Conservation (phyloP, 2,113 vertebrate genomes). For the Eurystomus gularis region DNA sequence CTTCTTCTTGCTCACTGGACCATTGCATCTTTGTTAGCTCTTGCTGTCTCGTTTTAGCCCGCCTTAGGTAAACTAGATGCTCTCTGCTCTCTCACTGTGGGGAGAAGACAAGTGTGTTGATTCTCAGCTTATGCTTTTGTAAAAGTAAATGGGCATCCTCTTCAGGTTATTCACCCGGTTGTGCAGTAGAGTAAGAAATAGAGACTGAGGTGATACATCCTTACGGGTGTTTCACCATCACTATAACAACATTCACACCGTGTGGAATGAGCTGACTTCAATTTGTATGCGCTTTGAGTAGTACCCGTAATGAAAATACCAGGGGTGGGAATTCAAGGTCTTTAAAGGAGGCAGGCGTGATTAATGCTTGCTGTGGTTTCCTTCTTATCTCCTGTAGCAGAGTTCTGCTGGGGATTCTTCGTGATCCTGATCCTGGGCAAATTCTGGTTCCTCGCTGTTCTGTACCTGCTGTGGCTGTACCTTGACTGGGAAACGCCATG, state of each 20-base stretch:
- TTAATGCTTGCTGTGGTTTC: neutral
- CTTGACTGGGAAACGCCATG: conserved; percentile 86
- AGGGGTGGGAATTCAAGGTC: neutral
- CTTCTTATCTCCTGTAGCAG: conserved; percentile 69
- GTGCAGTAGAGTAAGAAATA: neutral
- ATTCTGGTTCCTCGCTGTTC: conserved; percentile 83
- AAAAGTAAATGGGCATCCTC: neutral
- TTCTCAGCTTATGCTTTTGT: neutral
- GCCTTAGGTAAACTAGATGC: neutral
- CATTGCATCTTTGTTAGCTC: too few relatives aligned
- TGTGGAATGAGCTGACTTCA: neutral
- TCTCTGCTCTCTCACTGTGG: neutral
- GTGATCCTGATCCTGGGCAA: conserved; percentile 80
- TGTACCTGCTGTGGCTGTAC: conserved; percentile 90
- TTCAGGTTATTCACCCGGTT: neutral
- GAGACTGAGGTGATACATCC: neutral
- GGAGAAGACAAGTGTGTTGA: neutral
- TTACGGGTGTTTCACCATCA: neutral
- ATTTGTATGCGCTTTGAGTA: neutral
- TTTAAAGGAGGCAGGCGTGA: neutral
- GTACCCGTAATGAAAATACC: neutral
- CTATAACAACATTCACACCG: neutral
- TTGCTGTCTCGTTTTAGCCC: too few relatives aligned
- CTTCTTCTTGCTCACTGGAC: too few relatives aligned
- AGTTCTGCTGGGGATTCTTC: conserved; percentile 75